Evolutionary conservation across 2,797 vertebrate genomes (phyloP), one percentile per base, ranked within the genome.

Genomic region (Lemur catta): DNA sequence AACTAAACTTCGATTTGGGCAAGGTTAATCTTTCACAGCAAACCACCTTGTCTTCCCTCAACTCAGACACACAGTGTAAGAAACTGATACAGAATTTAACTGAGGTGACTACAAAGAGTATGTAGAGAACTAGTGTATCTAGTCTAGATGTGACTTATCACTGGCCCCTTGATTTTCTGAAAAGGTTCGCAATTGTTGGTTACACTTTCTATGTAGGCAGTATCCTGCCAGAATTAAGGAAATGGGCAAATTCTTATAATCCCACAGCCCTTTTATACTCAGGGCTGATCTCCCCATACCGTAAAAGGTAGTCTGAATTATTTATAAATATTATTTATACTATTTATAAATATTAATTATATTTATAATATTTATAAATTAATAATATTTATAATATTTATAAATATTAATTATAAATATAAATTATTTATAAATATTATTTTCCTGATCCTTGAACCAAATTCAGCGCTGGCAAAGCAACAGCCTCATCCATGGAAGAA

Each of bases 301-400:
- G 35, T 52, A 89, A 82, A 91, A 87, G 10, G 35, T 3, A 80
- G 8, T 1, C 11, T 50, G 7, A n/a, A 41, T 59, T 89, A 67
- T 55, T 89, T 87, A 65, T 84, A 76, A 89, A 75, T 59, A 89
- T 80, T 76, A 61, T 88, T 86, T 93, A 41, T 59, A n/a, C n/a
- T 89, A 67, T 55, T 89, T 87, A 65, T 84, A 76, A 89, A 75
- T 59, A 89, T 80, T 76, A 61, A 41, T 59, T 89, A 67, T 55
- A 41, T 59, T n/a, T n/a, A n/a, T n/a, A n/a, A n/a, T 89, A 67
- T 55, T 89, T 87, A 65, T 84, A 76, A 89, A 75, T 59, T n/a
- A n/a, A n/a, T n/a, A n/a, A n/a, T n/a, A n/a, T n/a, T n/a, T n/a
- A n/a, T n/a, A n/a, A n/a, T n/a, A n/a, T n/a, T n/a, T n/a, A n/a